Evolutionary conservation across 2,888 invertebrate genomes (phyloP).

Genomic region (Arge pagana): DNA sequence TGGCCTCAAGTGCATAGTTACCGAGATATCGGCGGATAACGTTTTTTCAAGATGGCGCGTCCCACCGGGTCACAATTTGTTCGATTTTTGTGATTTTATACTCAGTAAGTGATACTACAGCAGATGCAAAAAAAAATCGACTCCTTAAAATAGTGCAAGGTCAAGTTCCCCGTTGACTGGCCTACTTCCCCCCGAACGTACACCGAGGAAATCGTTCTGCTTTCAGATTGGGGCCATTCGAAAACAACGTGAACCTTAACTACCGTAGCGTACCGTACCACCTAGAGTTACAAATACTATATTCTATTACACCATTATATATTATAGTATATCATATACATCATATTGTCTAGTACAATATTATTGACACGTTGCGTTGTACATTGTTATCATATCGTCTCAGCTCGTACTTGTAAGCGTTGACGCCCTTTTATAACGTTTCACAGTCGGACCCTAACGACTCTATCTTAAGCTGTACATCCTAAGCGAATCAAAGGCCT

Average conservation of each 20-base stretch:
- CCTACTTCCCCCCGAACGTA: too few relatives aligned
- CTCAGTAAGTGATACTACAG: too few relatives aligned
- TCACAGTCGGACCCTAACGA: slow-evolving; percentile 7
- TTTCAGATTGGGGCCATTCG: slow-evolving; percentile 56
- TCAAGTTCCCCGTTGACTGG: too few relatives aligned
- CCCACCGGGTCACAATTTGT: too few relatives aligned
- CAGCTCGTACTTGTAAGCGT: slow-evolving; percentile 5
- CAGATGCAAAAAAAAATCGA: too few relatives aligned
- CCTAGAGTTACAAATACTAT: slow-evolving; percentile 29
- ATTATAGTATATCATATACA: background rate
- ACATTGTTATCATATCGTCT: slow-evolving; percentile 9
- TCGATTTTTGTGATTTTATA: too few relatives aligned
- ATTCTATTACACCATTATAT: background rate
- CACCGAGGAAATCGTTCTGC: too few relatives aligned
- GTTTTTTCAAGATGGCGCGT: too few relatives aligned
- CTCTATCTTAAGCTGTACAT: slow-evolving; percentile 11
- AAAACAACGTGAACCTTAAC: slow-evolving; percentile 52
- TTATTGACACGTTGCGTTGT: too few relatives aligned
- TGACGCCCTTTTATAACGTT: slow-evolving; percentile 17
- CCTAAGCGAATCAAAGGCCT: slow-evolving; percentile 48
- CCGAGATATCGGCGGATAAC: too few relatives aligned
- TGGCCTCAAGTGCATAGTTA: too few relatives aligned
- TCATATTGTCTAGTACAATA: background rate
- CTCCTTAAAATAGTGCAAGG: too few relatives aligned
- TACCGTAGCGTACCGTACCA: slow-evolving; percentile 33